Percentiles rank a stretch among this genome's conserved stretches.
These are phyloP conservation scores for Choloepus hoffmanni DNA, from an alignment of 2,113 vertebrate genomes.

Conservation along the genomic window DNA sequence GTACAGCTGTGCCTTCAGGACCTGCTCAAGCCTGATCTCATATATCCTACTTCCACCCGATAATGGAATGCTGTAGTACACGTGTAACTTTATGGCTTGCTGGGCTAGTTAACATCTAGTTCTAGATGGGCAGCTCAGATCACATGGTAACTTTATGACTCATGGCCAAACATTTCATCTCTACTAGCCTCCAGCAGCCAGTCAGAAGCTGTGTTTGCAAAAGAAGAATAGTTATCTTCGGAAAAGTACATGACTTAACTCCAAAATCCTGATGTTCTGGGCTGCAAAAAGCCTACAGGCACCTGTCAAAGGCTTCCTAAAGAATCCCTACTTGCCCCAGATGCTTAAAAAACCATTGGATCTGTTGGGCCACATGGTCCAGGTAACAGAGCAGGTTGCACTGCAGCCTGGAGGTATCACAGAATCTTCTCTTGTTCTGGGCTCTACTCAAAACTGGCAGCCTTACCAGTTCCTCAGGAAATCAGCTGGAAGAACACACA, in stretches of 20 bases:
- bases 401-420: accelerated
- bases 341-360: not conserved
- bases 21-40: not conserved
- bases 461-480: not conserved
- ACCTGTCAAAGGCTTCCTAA: not conserved
- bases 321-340: not conserved
- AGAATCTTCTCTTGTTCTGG: not conserved
- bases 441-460: not conserved
- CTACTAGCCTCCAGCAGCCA: not conserved
- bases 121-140: not conserved
- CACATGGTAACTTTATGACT: not conserved
- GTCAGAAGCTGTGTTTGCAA: not conserved
- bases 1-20: not conserved
- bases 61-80: not conserved
- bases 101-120: not conserved
- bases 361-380: not conserved
- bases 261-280: not conserved
- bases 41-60: not conserved
- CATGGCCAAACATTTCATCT: not conserved
- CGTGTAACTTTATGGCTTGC: not conserved
- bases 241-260: not conserved
- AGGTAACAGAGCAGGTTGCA: too few species aligned
- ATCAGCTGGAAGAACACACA: not conserved
- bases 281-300: not conserved
- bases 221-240: not conserved